Conservation (phyloP, 2,113 vertebrate species). For the Mirza zaza region DNA sequence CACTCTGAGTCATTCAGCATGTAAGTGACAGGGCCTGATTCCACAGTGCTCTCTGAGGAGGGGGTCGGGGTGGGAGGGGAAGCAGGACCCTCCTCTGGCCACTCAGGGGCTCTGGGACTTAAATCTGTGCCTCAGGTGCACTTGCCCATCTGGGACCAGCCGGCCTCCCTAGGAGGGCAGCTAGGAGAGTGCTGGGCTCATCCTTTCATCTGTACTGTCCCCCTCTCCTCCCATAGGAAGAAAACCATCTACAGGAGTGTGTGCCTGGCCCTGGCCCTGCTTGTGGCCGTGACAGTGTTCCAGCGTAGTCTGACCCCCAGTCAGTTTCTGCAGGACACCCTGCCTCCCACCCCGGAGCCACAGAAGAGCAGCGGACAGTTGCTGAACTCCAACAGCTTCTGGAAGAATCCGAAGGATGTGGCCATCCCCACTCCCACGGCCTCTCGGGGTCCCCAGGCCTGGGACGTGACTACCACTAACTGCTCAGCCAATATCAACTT, state of each 20-base stretch:
- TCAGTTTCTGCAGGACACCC: conserved; percentile 83
- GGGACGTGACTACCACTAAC: conserved; percentile 91
- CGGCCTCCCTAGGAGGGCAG: neutral
- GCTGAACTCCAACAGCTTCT: conserved; percentile 83
- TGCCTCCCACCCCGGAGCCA: neutral
- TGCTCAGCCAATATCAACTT: conserved; percentile 92
- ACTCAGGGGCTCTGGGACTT: neutral
- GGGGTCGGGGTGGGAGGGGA: neutral
- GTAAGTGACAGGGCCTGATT: neutral
- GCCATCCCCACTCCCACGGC: neutral
- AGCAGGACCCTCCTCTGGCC: neutral
- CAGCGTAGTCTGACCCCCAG: conserved; percentile 86
- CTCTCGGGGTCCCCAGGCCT: conserved; percentile 61
- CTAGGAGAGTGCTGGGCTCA: neutral
- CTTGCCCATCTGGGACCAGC: neutral
- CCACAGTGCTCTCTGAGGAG: neutral
- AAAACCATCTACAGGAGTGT: conserved; percentile 89
- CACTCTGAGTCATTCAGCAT: neutral
- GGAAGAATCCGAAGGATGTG: conserved; percentile 83
- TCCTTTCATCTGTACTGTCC: neutral
- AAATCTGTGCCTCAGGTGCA: neutral
- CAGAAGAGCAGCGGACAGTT: conserved; percentile 38
- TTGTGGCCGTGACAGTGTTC: conserved; percentile 87
- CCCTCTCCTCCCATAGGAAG: conserved; percentile 81
- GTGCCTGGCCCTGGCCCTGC: conserved; percentile 88